Percentiles rank a stretch among this genome's conserved stretches.
phyloP scores from a whole-genome alignment of 1,140 invertebrate genomes.

The Rhizoglyphus robini region DNA sequence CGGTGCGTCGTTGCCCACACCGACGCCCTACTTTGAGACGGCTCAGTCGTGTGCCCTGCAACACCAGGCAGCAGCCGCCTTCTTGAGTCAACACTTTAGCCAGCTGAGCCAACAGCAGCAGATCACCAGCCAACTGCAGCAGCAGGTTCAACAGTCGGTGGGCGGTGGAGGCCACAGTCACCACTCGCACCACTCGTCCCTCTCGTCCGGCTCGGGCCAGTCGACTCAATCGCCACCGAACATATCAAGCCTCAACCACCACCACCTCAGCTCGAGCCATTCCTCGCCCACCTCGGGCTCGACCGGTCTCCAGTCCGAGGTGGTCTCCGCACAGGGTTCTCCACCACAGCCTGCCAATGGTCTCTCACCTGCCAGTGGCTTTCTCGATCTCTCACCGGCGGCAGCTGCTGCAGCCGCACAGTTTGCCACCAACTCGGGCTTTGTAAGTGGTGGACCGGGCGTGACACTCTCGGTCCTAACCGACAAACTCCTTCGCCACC shows the following conservation, averaged over 20 bases:
- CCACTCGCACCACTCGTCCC: background rate
- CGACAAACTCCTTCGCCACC: no score
- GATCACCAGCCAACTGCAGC: background rate
- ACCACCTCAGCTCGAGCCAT: background rate
- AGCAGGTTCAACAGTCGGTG: background rate
- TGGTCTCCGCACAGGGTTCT: background rate
- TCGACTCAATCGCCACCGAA: no score
- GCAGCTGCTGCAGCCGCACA: background rate
- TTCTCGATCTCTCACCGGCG: background rate
- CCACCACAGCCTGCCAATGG: constrained; percentile 1
- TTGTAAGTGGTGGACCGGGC: background rate
- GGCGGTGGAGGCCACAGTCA: no score
- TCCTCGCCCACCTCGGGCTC: background rate
- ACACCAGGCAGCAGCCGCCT: constrained; percentile 4
- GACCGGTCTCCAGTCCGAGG: background rate
- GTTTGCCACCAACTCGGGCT: background rate
- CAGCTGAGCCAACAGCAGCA: background rate
- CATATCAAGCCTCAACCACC: background rate
- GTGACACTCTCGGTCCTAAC: background rate
- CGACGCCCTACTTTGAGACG: constrained; percentile 3
- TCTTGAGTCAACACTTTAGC: background rate
- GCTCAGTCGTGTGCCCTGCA: constrained; percentile 14
- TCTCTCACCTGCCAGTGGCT: background rate
- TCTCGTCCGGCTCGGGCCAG: no score
- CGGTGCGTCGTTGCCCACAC: background rate